phyloP scores from a whole-genome alignment of 2,113 vertebrate genomes.

The Vidua macroura region DNA sequence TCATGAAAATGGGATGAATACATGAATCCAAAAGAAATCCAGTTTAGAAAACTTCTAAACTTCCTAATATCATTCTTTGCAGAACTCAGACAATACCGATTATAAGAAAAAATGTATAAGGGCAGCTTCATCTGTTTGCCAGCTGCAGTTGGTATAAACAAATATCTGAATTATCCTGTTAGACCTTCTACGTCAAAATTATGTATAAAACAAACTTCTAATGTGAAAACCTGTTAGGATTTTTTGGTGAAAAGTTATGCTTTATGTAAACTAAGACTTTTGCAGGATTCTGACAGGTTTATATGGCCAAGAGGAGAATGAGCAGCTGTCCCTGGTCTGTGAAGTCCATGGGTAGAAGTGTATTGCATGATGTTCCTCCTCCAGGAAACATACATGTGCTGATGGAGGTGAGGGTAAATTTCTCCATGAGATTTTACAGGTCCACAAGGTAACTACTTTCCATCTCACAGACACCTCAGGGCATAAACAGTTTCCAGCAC shows the following conservation, averaged over 20 bases:
- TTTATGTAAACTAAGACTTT: not conserved
- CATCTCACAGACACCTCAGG: not conserved
- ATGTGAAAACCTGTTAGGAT: not conserved
- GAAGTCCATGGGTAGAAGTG: rapidly evolving
- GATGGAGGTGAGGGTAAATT: not conserved
- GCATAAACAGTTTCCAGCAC: not conserved
- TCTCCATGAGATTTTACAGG: not conserved
- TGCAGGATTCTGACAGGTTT: not conserved
- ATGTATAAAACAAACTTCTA: not conserved
- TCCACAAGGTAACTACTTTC: not conserved
- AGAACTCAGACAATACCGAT: not conserved
- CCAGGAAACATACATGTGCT: not conserved
- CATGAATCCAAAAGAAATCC: not conserved
- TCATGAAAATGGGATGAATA: slow-evolving; percentile 40
- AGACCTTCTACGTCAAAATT: not conserved
- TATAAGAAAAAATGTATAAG: not conserved
- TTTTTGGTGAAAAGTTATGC: not conserved
- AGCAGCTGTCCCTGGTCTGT: not conserved
- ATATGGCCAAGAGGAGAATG: not conserved
- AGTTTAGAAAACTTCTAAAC: not conserved
- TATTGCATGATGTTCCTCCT: not conserved
- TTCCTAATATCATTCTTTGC: not conserved
- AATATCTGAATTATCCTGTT: not conserved
- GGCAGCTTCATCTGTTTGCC: not conserved
- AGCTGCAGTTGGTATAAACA: not conserved